Base-by-base conservation (phyloP, 2,797 vertebrate species). In the Rhinella marina region DNA sequence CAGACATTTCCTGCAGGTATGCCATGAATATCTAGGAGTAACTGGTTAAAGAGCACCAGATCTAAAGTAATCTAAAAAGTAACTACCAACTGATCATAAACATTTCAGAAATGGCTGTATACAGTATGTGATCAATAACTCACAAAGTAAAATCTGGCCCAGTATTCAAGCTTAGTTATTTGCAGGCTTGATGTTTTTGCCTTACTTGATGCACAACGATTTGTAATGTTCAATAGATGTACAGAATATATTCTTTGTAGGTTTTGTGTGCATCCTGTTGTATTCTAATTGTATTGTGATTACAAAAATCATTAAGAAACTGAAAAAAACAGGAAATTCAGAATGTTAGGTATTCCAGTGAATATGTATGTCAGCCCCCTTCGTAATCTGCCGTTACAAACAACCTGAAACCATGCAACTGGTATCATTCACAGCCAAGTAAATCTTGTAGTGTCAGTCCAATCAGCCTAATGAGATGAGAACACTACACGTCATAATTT, bases 151-250 rank as follows among this genome's bases (percentile, higher is more conserved):
- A 79, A 68, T 68, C 72, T 83, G 87, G 87, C 82, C 84, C 92
- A 93, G 93, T 95, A 94, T 94, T 96, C 95, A 96, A 96, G 96
- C 90, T 95, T 81, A 93, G 94, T 96, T 92, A 94, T 91, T 94
- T 92, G 92, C 93, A 93, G 96, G 96, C 96, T 97, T 94, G 95
- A 95, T 97, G 95, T 97, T 95, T 86, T 95, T 97, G 98, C 98
- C 98, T 99, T 99, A 98, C 94, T 77, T 93, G 94, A 95, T 94
- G 97, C 97, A 97, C 97, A 97, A 95, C 92, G 93, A 94, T 96
- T 96, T 94, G 94, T 96, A 95, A 93, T 95, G 95, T 96, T 95
- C 88, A 94, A 95, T 93, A 95, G 95, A 94, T 93, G 93, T 94
- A 90, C 94, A 89, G 92, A 94, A 92, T 95, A 82, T 93, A 91